Evolutionary conservation across 2,888 invertebrate genomes (phyloP), one percentile per base, ranked within the genome.

Genomic region (Lamproptera curius): DNA sequence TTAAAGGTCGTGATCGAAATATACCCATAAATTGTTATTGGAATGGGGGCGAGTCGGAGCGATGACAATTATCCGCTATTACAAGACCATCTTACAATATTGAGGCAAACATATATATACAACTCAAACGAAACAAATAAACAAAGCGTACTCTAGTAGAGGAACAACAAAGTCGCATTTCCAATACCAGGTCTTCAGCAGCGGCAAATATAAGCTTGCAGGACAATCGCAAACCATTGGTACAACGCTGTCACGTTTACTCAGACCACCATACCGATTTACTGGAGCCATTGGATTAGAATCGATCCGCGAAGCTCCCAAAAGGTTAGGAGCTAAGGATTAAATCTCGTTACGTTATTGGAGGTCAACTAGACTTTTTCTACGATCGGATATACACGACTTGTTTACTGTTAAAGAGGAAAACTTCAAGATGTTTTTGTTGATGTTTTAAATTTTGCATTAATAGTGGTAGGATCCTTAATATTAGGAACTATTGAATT

Each of bases 41-140:
- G 53, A 52, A 55, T 53, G 53, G 50, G 56, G 48, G 50, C 72
- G 63, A 65, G 64, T 62, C 65, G 62, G 58, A 58, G 59, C 67
- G 74, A 75, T 75, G 76, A 80, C 80, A 79, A 81, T 80, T 80
- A 82, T 73, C 73, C 60, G 67, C 72, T 65, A 79, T 78, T 79
- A 78, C 75, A 61, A 46, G 50, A 52, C 47, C 42, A 46, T 52
- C 50, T 55, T 49, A 58, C 49, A 40, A 51, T 42, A 34, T 42
- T 53, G 47, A 5, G 13, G 16, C 26, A 33, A 48, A 43, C 11
- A 39, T 39, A 23, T 38, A 20, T 16, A 8, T 35, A n/a, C 39
- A 15, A 10, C 11, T 33, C n/a, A n/a, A 0, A 5, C 11, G 16
- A 14, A 5, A 42, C 1, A n/a, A 2, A 26, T 6, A 10, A 15